Percentiles rank a stretch among this genome's conserved stretches.
Evolutionary conservation across 2,797 vertebrate species (phyloP).

Genomic region (Yasuhikotakia modesta): DNA sequence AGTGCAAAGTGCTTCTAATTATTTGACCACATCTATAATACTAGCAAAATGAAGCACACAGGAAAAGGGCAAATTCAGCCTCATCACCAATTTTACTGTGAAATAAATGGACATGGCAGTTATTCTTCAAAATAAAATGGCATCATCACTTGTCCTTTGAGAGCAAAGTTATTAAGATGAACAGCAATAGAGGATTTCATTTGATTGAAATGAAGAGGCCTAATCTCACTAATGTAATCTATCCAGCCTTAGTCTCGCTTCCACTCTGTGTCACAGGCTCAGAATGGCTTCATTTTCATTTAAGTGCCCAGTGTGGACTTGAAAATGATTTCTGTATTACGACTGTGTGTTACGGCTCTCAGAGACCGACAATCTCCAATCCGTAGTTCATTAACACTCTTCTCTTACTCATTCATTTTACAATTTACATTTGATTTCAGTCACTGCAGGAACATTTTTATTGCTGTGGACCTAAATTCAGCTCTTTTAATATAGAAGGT

Average conservation of each 20-base stretch:
- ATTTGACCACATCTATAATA: conserved; percentile 26
- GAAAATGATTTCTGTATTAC: conserved; percentile 76
- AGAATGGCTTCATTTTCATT: conserved; percentile 76
- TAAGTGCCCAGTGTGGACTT: conserved; percentile 72
- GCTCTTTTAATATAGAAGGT: neutral
- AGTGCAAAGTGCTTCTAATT: conserved; percentile 37
- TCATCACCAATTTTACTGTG: conserved; percentile 41
- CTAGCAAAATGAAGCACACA: conserved; percentile 15
- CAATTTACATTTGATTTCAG: conserved; percentile 73
- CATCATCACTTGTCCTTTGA: conserved; percentile 42
- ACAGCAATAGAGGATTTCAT: conserved; percentile 68
- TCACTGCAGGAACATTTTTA: conserved; percentile 65
- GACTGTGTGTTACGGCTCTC: conserved; percentile 60
- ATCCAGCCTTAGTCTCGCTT: conserved; percentile 57
- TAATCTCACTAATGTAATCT: conserved; percentile 81
- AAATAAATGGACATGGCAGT: conserved; percentile 65
- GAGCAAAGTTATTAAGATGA: conserved; percentile 49
- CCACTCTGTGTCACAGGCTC: conserved; percentile 71
- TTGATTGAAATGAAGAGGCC: conserved; percentile 80
- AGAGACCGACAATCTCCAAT: conserved; percentile 66
- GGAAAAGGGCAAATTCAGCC: conserved; percentile 22
- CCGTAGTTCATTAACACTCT: conserved; percentile 59
- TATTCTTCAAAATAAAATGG: conserved; percentile 59
- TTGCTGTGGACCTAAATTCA: conserved; percentile 8
- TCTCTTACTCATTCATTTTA: conserved; percentile 66